These are phyloP conservation scores for Drosophila birchii DNA, from an alignment of 2,888 invertebrate species.

Conservation along the genomic window DNA sequence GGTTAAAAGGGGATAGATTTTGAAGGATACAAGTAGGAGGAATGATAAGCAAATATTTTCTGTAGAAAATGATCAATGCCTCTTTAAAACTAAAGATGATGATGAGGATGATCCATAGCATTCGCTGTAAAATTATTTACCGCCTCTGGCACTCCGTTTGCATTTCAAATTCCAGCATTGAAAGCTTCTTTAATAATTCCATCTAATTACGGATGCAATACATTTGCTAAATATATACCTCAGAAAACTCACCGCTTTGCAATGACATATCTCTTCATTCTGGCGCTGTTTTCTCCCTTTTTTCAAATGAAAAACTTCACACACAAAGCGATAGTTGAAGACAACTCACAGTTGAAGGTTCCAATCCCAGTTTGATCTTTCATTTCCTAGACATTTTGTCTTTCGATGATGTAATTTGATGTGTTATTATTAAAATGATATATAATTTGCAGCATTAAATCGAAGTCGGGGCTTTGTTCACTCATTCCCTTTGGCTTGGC, in stretches of 20 bases:
- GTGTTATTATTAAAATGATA: slow-evolving; percentile 76
- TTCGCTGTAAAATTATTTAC: neutral
- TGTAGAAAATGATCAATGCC: no score
- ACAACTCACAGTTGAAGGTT: neutral
- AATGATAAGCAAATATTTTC: neutral
- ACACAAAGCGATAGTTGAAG: slow-evolving; percentile 10
- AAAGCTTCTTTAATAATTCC: neutral
- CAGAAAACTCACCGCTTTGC: slow-evolving; percentile 28
- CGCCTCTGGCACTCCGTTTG: slow-evolving; percentile 1
- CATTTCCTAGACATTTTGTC: slow-evolving; percentile 60
- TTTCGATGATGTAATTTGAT: slow-evolving; percentile 61
- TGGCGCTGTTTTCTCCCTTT: slow-evolving; percentile 18
- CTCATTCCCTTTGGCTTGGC: slow-evolving; percentile 45
- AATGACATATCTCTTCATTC: slow-evolving; percentile 33
- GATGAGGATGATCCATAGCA: no score
- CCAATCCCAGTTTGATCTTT: slow-evolving; percentile 36
- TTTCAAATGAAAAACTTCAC: slow-evolving; percentile 1
- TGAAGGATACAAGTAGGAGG: neutral
- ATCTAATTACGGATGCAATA: slow-evolving; percentile 17
- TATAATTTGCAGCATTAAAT: slow-evolving; percentile 67
- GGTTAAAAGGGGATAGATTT: neutral
- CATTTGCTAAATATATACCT: slow-evolving; percentile 9
- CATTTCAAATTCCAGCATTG: neutral
- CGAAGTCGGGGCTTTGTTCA: slow-evolving; percentile 42
- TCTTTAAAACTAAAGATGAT: neutral